A percentile compares a stretch with the other conserved stretches of the same genome.
phyloP scores from a whole-genome alignment of 2,888 invertebrate genomes.

The Dryococelus australis region DNA sequence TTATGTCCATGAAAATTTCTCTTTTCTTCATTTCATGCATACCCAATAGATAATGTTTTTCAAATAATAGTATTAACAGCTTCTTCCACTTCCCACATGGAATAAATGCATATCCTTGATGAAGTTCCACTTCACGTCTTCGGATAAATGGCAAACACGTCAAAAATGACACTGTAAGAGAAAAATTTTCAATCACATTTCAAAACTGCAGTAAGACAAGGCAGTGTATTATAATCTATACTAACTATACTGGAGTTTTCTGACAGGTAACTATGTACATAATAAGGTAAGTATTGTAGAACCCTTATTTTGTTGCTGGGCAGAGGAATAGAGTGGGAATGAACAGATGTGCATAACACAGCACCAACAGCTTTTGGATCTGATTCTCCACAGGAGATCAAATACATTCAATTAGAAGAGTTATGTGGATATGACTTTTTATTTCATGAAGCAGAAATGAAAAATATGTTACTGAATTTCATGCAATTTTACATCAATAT shows the following conservation, averaged over 20 bases:
- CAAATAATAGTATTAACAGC: conserved; percentile 61
- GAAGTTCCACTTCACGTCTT: conserved; percentile 62
- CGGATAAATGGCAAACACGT: conserved; percentile 64
- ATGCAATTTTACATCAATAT: no score
- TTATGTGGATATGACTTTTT: no score
- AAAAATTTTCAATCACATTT: conserved; percentile 47
- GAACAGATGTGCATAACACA: conserved; percentile 32
- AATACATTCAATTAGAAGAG: no score
- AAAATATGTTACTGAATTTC: no score
- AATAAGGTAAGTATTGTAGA: no score
- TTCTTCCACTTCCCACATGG: conserved; percentile 67
- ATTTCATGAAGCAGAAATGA: no score
- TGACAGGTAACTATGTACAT: background rate
- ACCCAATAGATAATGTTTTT: conserved; percentile 56
- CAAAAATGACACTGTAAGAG: conserved; percentile 63
- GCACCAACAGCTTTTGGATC: no score
- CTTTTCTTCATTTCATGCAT: conserved; percentile 35
- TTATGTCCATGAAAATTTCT: conserved; percentile 33
- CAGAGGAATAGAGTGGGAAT: no score
- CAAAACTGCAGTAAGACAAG: no score
- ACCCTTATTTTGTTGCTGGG: no score
- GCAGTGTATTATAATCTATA: no score
- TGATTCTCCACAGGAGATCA: no score
- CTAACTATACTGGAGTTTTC: background rate
- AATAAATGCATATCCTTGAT: conserved; percentile 62